Base-by-base conservation (phyloP, 2,888 invertebrate species). In the Camptogramma bilineatum region DNA sequence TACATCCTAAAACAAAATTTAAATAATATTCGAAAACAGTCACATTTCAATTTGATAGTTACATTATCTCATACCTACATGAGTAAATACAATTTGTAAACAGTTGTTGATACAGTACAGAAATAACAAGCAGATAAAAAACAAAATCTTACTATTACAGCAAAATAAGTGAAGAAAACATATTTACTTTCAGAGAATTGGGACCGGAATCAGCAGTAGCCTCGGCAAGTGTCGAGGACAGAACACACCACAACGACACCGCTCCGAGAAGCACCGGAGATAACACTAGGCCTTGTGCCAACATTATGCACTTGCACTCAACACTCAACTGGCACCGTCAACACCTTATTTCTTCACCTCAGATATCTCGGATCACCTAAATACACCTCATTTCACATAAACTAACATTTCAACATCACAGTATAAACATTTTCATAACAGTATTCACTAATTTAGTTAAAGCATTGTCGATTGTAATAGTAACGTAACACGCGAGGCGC, bases 381-480 rank as follows among this genome's bases (percentile, higher is more conserved):
- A 87, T 87, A 87, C 90, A 90, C 90, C 88, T 84, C 82, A 80
- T 84, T 85, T 85, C 91, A 90, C 91, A 87, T 81, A 82, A 84
- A 81, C 83, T 76, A 83, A 83, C 81, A 69, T 84, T 83, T 80
- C 73, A 81, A 78, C 68, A 86, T 86, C 91, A 91, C 91, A 90
- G 60, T 81, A 68, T 64, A 54, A 86, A 85, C 78, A 85, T 86
- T 85, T 83, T 83, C 75, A 82, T 83, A 86, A 85, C 83, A 90
- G 86, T 88, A 90, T 62, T 87, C 92, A 92, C 91, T 92, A 81
- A 86, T 90, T 90, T 90, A 93, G 93, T 91, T 92, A 92, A 91
- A 92, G 92, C 86, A 92, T 93, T 92, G 93, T 93, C 93, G 93
- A 93, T 92, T 85, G 57, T 86, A 76, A 80, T 72, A 85, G 80